Evolutionary conservation across 2,113 vertebrate species (phyloP).

Genomic region (Dissostichus mawsoni): DNA sequence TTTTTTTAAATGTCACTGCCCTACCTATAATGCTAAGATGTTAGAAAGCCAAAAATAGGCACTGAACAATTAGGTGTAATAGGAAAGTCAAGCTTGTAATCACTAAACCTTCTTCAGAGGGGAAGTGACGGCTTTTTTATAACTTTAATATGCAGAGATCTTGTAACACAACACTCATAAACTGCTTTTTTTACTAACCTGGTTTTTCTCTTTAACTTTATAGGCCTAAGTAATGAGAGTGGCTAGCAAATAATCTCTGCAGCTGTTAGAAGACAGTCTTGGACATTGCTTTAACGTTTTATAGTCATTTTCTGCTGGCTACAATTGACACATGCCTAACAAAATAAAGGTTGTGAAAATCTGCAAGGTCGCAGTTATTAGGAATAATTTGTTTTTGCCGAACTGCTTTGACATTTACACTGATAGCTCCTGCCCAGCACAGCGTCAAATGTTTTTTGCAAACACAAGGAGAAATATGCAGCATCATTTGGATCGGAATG

Average conservation of each 20-base stretch:
- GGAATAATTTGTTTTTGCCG: background rate
- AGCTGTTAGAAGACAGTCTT: background rate
- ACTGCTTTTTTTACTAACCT: background rate
- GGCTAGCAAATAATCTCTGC: background rate
- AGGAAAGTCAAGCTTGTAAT: background rate
- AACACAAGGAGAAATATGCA: background rate
- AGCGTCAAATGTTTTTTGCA: background rate
- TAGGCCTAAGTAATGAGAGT: background rate
- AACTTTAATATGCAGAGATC: background rate
- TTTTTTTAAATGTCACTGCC: background rate
- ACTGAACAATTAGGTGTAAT: background rate
- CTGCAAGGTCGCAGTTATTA: background rate
- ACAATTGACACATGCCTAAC: background rate
- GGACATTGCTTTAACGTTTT: background rate
- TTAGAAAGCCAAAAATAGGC: background rate
- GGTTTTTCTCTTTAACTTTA: background rate
- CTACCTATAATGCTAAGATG: background rate
- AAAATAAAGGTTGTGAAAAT: background rate
- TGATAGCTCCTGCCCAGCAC: background rate
- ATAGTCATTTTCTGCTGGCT: background rate
- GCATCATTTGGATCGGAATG: background rate
- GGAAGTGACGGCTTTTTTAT: background rate
- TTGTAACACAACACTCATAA: background rate
- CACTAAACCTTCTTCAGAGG: background rate
- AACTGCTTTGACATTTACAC: slow-evolving; percentile 1